phyloP scores from a whole-genome alignment of 2,113 vertebrate species.

The Crotalus viridis region DNA sequence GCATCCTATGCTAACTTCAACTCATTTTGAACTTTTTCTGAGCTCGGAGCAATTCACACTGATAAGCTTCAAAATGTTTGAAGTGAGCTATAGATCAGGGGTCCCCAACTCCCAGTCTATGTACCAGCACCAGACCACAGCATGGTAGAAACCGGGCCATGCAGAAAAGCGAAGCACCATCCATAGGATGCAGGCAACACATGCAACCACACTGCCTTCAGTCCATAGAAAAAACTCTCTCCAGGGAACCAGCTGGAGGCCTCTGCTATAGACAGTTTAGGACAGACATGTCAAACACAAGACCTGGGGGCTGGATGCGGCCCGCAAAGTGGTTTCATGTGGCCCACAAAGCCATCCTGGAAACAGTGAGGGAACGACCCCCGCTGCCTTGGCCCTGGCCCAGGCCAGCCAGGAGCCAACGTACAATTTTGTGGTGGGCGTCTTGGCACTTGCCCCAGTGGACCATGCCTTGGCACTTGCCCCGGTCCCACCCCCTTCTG shows the following conservation, averaged over 20 bases:
- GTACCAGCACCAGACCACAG: background rate
- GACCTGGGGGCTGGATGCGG: too few relatives aligned
- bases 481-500: too few relatives aligned
- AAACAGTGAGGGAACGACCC: too few relatives aligned
- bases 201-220: background rate
- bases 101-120: background rate
- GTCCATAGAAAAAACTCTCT: background rate
- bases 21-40: background rate
- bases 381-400: too few relatives aligned
- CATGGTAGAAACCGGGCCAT: background rate
- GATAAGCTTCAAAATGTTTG: background rate
- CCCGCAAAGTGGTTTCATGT: too few relatives aligned
- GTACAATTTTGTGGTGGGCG: too few relatives aligned
- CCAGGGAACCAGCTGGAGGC: fast-evolving
- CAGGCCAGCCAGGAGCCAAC: too few relatives aligned
- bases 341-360: too few relatives aligned
- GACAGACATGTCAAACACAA: background rate
- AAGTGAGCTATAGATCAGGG: background rate
- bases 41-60: background rate
- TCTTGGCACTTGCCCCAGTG: too few relatives aligned
- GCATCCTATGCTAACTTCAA: background rate
- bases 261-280: background rate
- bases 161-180: background rate
- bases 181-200: background rate
- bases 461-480: too few relatives aligned